Base-by-base conservation (phyloP, 2,888 invertebrate genomes). In the Lagria hirta region DNA sequence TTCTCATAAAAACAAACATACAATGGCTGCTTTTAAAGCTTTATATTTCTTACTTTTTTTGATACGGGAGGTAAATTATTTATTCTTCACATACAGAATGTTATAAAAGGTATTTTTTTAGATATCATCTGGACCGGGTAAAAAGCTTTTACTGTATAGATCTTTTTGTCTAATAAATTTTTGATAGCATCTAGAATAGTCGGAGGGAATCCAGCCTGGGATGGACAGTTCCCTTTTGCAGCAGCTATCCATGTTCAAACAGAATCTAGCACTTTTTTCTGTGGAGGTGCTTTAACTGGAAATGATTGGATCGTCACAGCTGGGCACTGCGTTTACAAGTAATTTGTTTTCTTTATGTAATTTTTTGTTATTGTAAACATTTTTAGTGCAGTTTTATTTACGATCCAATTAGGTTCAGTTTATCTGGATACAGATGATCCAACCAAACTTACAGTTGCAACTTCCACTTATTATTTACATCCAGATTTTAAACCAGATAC, bases 211-310 rank as follows among this genome's bases (percentile, higher is more conserved):
- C 20, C 32, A 26, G 32, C 41, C 4, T 7, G 14, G 0, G 26
- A 21, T 6, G 41, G 41, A 7, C 32, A 33, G 7, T 41, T 41
- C 11, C 32, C 41, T 8, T 41, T 41, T 16, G 41, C 41, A n/a
- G 41, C 33, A n/a, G 32, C 33, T n/a, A 33, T 41, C 8, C 8
- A 22, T 20, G 8, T 24, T 7, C 26, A 41, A 24, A 33, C 24
- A 4, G 14, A 8, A n/a, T 13, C 12, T 12, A 27, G 32, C 15
- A 30, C 16, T 11, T 41, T 14, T 12, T 41, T 41, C 20, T 41
- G 41, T 11, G 41, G 41, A 4, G 41, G 41, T 13, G 26, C 40
- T 17, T n/a, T 40, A 7, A 4, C 26, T 1, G 17, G 6, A 13
- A n/a, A 30, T 2, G 11, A 29, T 6, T 38, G 29, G 28, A 15